Conservation (phyloP, 2,888 invertebrate species). For the Celastrina argiolus region DNA sequence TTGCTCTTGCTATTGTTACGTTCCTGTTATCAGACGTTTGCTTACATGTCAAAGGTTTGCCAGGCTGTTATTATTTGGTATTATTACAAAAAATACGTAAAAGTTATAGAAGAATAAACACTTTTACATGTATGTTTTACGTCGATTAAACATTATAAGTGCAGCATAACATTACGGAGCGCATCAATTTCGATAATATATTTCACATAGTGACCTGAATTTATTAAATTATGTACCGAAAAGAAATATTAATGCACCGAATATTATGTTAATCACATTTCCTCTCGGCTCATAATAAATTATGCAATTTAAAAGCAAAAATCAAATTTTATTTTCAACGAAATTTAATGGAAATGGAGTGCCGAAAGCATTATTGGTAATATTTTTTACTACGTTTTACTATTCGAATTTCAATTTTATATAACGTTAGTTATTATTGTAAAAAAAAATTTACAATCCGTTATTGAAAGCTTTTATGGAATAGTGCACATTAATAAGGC, state of each 20-base stretch:
- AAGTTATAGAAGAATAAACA: too few species aligned
- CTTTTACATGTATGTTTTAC: too few species aligned
- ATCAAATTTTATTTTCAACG: constrained; percentile 23
- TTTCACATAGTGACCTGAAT: too few species aligned
- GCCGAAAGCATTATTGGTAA: constrained; percentile 3
- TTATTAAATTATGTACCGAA: neutral
- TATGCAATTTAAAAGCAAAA: constrained; percentile 17
- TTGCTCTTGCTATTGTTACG: too few species aligned
- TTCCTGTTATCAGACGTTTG: too few species aligned
- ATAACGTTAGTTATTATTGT: neutral
- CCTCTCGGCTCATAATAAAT: constrained; percentile 6
- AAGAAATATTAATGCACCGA: neutral
- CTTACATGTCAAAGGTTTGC: too few species aligned
- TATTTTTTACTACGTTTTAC: neutral
- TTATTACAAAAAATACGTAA: too few species aligned
- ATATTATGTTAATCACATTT: constrained; percentile 17
- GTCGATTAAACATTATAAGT: too few species aligned
- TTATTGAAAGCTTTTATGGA: neutral
- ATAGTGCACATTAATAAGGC: neutral
- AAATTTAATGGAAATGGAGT: neutral
- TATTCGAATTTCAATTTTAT: neutral
- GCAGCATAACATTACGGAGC: too few species aligned
- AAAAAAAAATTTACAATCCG: neutral
- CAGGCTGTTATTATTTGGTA: too few species aligned
- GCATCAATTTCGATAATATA: too few species aligned